Evolutionary conservation across 2,888 invertebrate genomes (phyloP), one percentile per base, ranked within the genome.

Genomic region (Pterostichus niger): DNA sequence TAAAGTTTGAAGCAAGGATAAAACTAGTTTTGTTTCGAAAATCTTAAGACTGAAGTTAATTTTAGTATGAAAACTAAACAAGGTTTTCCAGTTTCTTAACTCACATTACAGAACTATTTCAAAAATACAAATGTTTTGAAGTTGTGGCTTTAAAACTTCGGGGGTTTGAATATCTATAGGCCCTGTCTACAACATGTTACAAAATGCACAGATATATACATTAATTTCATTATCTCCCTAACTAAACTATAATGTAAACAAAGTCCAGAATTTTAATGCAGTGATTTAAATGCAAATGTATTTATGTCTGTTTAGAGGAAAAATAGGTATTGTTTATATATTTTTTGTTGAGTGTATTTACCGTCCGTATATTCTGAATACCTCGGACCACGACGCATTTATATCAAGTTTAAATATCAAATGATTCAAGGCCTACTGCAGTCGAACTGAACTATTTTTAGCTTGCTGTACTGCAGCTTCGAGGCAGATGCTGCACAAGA

Each of bases 351-450:
- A 64, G 64, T 64, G 64, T 44, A 17, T 71, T 44, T 33, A 52
- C 15, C 13, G n/a, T 64, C 13, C 13, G 33, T 33, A 7, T 9
- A 64, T 59, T 59, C 31, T 49, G 49, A 49, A 49, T 49, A 49
- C 13, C n/a, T 0, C 17, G 2, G 4, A 17, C 10, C 40, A 15
- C 52, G 33, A 56, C 76, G 52, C 76, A 76, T 76, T 56, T 33
- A 52, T 76, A 76, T 76, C 76, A 52, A 76, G 76, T 76, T 76
- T 76, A 33, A 56, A 76, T 76, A 76, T 76, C 56, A 75, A 73
- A 54, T 54, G 56, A 56, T 76, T 76, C 76, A 76, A 76, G 56
- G 76, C 40, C 76, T 33, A 40, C 68, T 71, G 54, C 76, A 76
- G 54, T 56, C 33, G 44, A 17, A 68, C 6, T 68, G 35, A 10